These are phyloP conservation scores for Cynocephalus volans DNA, from an alignment of 2,113 vertebrate genomes.

Conservation along the genomic window DNA sequence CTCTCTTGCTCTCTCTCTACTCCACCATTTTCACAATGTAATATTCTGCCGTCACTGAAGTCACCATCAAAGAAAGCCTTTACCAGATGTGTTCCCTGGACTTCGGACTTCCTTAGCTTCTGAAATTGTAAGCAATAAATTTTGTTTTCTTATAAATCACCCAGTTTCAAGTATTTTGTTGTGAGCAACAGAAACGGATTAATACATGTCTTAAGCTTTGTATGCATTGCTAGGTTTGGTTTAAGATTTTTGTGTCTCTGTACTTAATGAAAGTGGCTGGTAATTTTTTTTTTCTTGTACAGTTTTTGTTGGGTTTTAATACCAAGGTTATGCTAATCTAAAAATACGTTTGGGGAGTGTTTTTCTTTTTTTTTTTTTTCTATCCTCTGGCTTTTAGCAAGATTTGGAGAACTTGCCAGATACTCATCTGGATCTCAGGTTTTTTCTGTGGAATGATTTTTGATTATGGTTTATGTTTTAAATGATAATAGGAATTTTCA, in stretches of 20 bases:
- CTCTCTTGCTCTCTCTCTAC: no score
- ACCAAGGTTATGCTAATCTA: background rate
- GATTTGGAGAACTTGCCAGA: background rate
- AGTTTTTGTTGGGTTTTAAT: background rate
- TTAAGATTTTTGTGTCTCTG: background rate
- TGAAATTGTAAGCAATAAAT: no score
- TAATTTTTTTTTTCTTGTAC: background rate
- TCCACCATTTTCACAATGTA: no score
- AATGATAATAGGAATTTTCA: background rate
- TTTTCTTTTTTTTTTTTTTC: slow-evolving; percentile 9
- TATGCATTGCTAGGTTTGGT: background rate
- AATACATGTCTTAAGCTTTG: background rate
- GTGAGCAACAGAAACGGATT: no score
- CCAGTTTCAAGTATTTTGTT: no score
- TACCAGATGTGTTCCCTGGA: no score
- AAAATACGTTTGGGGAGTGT: background rate
- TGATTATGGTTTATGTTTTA: background rate
- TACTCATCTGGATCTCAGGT: background rate
- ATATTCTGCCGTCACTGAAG: no score
- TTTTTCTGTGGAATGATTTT: background rate
- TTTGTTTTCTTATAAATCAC: no score
- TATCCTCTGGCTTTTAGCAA: background rate
- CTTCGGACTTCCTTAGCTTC: no score
- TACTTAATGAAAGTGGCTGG: background rate
- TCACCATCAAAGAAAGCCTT: no score